These are phyloP conservation scores for Pseudonaja textilis DNA, from an alignment of 2,113 vertebrate species.

Conservation along the genomic window DNA sequence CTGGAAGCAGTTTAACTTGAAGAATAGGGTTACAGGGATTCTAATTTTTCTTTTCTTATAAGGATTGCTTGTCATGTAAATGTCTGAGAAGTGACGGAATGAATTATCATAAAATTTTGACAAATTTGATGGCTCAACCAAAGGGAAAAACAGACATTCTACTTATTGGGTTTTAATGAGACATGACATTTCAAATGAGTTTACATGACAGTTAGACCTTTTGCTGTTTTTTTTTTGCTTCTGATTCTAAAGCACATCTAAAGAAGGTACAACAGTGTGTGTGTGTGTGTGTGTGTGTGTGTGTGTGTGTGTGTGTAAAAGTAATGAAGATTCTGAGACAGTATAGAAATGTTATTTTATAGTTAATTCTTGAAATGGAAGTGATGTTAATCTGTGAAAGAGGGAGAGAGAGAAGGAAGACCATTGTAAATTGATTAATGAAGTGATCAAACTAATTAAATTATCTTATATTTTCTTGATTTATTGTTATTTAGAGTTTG, in stretches of 20 bases:
- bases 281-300: too few relatives aligned
- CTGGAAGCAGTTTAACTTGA: slow-evolving; percentile 86
- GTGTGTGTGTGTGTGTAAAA: too few relatives aligned
- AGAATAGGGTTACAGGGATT: slow-evolving; percentile 81
- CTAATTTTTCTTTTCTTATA: slow-evolving; percentile 52
- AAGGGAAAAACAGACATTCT: slow-evolving; percentile 70
- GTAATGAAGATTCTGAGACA: background rate
- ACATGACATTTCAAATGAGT: slow-evolving; percentile 91
- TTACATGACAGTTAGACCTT: slow-evolving; percentile 82
- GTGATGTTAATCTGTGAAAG: background rate
- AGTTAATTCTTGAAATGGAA: background rate
- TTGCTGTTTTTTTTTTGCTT: slow-evolving; percentile 55
- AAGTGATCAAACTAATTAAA: background rate
- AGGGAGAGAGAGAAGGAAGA: background rate
- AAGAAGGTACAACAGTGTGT: slow-evolving; percentile 24
- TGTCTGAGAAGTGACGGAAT: slow-evolving; percentile 89
- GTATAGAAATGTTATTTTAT: background rate
- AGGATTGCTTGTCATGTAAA: slow-evolving; percentile 84
- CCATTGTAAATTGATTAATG: background rate
- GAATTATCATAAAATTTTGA: slow-evolving; percentile 95
- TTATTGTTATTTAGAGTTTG: background rate
- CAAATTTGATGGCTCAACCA: slow-evolving; percentile 85
- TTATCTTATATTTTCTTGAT: background rate
- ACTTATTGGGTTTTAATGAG: slow-evolving; percentile 83
- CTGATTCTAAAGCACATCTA: slow-evolving; percentile 71